These are phyloP conservation scores for Paralichthys olivaceus DNA, from an alignment of 2,113 vertebrate genomes.

Conservation along the genomic window DNA sequence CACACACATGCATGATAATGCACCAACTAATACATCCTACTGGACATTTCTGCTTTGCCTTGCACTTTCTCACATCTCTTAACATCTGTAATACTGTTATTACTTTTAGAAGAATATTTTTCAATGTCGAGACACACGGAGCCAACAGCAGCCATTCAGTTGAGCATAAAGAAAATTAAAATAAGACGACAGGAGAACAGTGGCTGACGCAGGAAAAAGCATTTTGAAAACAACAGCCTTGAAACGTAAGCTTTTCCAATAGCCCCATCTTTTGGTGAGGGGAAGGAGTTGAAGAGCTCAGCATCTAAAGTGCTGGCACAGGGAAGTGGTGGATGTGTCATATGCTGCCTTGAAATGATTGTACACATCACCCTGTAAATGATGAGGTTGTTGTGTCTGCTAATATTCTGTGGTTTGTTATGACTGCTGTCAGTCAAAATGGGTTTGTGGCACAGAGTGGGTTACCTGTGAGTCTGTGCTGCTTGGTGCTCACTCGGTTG, in stretches of 20 bases:
- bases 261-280: constrained; percentile 77
- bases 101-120: neutral
- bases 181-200: neutral
- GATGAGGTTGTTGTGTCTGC: neutral
- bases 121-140: neutral
- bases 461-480: constrained; percentile 83
- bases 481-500: constrained; percentile 83
- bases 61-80: neutral
- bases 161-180: neutral
- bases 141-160: neutral
- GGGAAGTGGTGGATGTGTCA: neutral
- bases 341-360: neutral
- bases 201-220: neutral
- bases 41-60: constrained; percentile 4
- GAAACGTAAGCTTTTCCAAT: constrained; percentile 50
- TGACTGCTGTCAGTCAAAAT: neutral
- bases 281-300: constrained; percentile 11
- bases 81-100: neutral
- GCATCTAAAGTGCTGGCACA: constrained; percentile 18
- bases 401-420: neutral
- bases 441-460: neutral
- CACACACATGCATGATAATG: constrained; percentile 10
- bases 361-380: neutral
- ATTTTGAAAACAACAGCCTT: neutral
- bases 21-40: constrained; percentile 5